These are phyloP conservation scores for Diaprepes abbreviatus DNA, from an alignment of 2,888 invertebrate species.

Conservation along the genomic window DNA sequence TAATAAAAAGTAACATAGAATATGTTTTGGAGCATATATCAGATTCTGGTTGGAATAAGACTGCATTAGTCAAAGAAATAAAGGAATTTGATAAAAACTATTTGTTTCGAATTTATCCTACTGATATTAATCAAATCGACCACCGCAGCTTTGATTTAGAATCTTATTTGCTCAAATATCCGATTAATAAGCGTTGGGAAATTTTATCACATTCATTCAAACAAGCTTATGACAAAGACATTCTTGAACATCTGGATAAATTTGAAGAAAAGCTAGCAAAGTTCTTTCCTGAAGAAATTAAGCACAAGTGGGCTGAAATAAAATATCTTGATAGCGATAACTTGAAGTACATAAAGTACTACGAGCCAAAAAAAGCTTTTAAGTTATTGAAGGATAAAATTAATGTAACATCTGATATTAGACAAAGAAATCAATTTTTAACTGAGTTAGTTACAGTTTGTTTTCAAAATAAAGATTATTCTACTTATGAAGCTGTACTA, in stretches of 20 bases:
- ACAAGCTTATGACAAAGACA: conserved; percentile 32
- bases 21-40: conserved; percentile 40
- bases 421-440: conserved; percentile 41
- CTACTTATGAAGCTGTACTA: conserved; percentile 49
- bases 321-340: conserved; percentile 44
- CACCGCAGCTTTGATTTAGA: not conserved
- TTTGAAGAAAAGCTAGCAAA: conserved; percentile 36
- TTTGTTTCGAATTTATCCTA: conserved; percentile 45
- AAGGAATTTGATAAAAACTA: conserved; percentile 37
- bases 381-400: conserved; percentile 53
- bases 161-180: conserved; percentile 44
- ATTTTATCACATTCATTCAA: conserved; percentile 44
- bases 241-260: conserved; percentile 20
- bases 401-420: conserved; percentile 51
- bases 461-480: conserved; percentile 49
- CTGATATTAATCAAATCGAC: conserved; percentile 26
- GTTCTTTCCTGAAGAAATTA: conserved; percentile 36
- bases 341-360: conserved; percentile 46
- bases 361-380: conserved; percentile 46
- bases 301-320: conserved; percentile 49
- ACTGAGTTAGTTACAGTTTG: conserved; percentile 49
- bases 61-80: conserved; percentile 40
- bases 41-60: conserved; percentile 34
- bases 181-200: conserved; percentile 50
- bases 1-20: conserved; percentile 40